Conservation (phyloP, 2,113 vertebrate genomes). For the Notothenia coriiceps region DNA sequence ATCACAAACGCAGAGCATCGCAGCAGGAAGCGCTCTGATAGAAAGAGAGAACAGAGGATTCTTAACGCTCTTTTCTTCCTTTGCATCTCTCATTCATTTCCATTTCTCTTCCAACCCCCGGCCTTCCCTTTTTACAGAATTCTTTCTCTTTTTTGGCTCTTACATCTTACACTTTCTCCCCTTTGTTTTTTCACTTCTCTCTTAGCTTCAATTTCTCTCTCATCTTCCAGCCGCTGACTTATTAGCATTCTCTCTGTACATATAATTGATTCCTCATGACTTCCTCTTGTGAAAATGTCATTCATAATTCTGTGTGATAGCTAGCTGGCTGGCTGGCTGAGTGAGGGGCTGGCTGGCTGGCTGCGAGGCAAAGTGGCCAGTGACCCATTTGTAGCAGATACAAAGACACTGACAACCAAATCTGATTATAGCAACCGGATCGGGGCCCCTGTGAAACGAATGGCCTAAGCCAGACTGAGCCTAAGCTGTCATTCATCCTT, state of each 20-base stretch:
- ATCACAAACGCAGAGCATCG: slow-evolving; percentile 70
- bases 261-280: slow-evolving; percentile 82
- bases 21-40: slow-evolving; percentile 73
- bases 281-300: slow-evolving; percentile 80
- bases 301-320: slow-evolving; percentile 83
- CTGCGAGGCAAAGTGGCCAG: slow-evolving; percentile 73
- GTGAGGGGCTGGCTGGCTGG: slow-evolving; percentile 40
- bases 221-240: slow-evolving; percentile 60
- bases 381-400: slow-evolving; percentile 80
- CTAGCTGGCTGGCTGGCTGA: slow-evolving; percentile 58
- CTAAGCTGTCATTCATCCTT: slow-evolving; percentile 65
- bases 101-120: slow-evolving; percentile 60
- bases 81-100: slow-evolving; percentile 71
- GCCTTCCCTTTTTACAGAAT: slow-evolving; percentile 56
- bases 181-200: slow-evolving; percentile 59
- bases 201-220: slow-evolving; percentile 9
- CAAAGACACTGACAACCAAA: slow-evolving; percentile 78
- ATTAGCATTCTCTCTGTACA: slow-evolving; percentile 79
- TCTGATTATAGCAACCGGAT: slow-evolving; percentile 72
- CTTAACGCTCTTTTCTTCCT: slow-evolving; percentile 50
- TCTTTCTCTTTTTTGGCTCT: slow-evolving; percentile 42
- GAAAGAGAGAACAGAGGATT: slow-evolving; percentile 69
- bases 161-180: slow-evolving; percentile 60
- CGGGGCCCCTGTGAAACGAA: slow-evolving; percentile 46
- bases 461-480: slow-evolving; percentile 51